phyloP scores from a whole-genome alignment of 2,797 vertebrate genomes.

The Cossypha niveicapilla region DNA sequence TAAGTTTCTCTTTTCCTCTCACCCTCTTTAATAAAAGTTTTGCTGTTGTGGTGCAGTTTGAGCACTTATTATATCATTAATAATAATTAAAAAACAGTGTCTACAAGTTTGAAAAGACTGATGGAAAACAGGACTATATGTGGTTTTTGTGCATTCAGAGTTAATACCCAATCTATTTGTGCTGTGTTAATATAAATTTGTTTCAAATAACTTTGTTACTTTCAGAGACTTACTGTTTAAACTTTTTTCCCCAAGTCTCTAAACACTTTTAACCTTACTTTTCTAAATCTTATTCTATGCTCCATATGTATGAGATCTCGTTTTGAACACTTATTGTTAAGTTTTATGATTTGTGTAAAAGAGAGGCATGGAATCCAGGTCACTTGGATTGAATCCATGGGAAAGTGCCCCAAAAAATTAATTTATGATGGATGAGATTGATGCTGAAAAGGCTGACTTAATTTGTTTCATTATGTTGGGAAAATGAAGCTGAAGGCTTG shows the following conservation, averaged over 20 bases:
- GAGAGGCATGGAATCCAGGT: background rate
- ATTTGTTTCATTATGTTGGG: background rate
- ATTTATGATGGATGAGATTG: conserved; percentile 3
- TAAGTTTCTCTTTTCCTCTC: conserved; percentile 2
- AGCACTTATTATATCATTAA: background rate
- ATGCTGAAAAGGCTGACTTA: conserved; percentile 33
- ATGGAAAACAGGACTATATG: background rate
- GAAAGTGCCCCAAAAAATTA: conserved; percentile 53
- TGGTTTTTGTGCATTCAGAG: background rate
- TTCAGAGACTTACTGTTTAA: background rate
- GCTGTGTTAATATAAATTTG: background rate
- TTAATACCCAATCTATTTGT: background rate
- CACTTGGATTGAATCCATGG: conserved; percentile 18
- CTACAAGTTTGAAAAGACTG: background rate
- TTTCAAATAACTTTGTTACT: background rate
- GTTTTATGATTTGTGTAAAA: conserved; percentile 30
- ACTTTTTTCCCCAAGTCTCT: background rate
- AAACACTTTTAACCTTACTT: background rate
- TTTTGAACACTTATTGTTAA: background rate
- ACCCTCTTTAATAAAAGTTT: background rate
- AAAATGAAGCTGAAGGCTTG: conserved; percentile 22
- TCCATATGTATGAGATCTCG: background rate
- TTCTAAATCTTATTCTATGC: background rate
- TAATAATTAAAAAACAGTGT: background rate
- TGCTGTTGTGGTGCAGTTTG: background rate